Percentiles rank a stretch among this genome's conserved stretches.
phyloP scores from a whole-genome alignment of 37 sponge, comb jelly and placozoan genomes.

The Cladorhizidae sp. region DNA sequence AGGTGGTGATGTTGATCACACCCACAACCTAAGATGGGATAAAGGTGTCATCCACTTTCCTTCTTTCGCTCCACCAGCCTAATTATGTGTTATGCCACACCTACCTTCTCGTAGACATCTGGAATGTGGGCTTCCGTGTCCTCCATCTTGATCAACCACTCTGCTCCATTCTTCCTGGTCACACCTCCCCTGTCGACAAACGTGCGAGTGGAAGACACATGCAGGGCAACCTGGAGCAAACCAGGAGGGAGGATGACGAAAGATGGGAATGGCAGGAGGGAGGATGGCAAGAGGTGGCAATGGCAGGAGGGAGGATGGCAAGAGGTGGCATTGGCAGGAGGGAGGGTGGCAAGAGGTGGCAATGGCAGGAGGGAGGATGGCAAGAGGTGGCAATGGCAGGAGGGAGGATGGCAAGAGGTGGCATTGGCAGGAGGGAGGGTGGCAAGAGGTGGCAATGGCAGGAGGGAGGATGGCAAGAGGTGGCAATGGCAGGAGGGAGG shows the following conservation, averaged over 20 bases:
- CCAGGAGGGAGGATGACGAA: too few species aligned
- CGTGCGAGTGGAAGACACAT: slow-evolving; percentile 92
- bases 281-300: not conserved
- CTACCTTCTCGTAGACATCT: slow-evolving; percentile 96
- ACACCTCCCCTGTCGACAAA: slow-evolving; percentile 83
- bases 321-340: too few species aligned
- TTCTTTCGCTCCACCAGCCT: not conserved
- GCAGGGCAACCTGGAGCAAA: slow-evolving; percentile 83
- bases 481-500: too few species aligned
- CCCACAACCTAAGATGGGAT: slow-evolving; percentile 32
- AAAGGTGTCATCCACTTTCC: not conserved
- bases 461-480: too few species aligned
- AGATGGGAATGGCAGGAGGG: not conserved
- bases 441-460: too few species aligned
- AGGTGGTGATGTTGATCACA: slow-evolving; percentile 92
- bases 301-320: too few species aligned
- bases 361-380: too few species aligned
- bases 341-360: too few species aligned
- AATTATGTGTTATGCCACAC: not conserved
- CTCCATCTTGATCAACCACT: slow-evolving; percentile 98
- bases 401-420: too few species aligned
- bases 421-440: too few species aligned
- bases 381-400: too few species aligned
- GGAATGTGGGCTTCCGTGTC: slow-evolving; percentile 99
- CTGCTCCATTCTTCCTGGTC: slow-evolving; percentile 95